Evolutionary conservation across 2,888 invertebrate species (phyloP).

Genomic region (Nowickia ferox): DNA sequence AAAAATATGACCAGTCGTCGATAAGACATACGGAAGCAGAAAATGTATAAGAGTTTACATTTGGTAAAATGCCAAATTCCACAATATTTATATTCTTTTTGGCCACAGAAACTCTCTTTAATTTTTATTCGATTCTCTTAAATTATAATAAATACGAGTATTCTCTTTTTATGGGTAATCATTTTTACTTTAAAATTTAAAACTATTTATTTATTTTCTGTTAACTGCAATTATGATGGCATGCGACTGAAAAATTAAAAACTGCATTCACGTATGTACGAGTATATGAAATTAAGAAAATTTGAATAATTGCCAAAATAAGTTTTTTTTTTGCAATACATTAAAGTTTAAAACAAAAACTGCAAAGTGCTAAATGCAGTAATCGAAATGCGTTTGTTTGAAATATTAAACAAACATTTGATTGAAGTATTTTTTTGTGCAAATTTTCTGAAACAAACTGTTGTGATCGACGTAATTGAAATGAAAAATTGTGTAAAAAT

Average conservation of each 20-base stretch:
- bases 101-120: conserved; percentile 31
- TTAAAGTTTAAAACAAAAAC: conserved; percentile 37
- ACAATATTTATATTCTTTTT: conserved; percentile 11
- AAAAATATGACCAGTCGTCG: conserved; percentile 48
- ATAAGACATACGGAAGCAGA: conserved; percentile 62
- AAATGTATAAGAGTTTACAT: conserved; percentile 32
- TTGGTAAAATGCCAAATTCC: conserved; percentile 58
- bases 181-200: conserved; percentile 32
- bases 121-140: not conserved
- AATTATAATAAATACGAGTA: not conserved
- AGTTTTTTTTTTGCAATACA: conserved; percentile 26
- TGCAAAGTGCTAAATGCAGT: conserved; percentile 62
- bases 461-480: conserved; percentile 59
- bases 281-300: conserved; percentile 22
- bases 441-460: conserved; percentile 17
- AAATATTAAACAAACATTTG: conserved; percentile 56
- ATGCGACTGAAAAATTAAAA: conserved; percentile 55
- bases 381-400: conserved; percentile 54
- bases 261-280: conserved; percentile 33
- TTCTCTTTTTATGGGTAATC: not conserved
- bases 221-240: conserved; percentile 65
- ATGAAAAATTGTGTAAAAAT: conserved; percentile 33
- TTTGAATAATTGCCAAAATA: conserved; percentile 62
- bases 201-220: conserved; percentile 38
- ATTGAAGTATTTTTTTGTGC: conserved; percentile 33